These are phyloP conservation scores for Lophotis ruficrista DNA, from an alignment of 2,113 vertebrate species.

Conservation along the genomic window DNA sequence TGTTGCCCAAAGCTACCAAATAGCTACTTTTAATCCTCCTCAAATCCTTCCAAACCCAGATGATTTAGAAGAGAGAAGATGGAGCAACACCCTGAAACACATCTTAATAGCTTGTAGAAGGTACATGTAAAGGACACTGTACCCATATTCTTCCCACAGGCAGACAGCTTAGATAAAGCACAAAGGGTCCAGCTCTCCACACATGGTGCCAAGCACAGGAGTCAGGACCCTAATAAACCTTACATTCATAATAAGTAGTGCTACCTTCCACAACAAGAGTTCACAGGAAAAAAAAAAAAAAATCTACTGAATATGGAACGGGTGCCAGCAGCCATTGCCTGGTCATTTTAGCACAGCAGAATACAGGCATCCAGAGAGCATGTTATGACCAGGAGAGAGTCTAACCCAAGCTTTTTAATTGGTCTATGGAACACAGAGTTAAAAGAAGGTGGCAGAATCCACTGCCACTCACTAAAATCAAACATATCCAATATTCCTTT, in stretches of 20 bases:
- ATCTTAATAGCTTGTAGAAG: not conserved
- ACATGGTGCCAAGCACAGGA: not conserved
- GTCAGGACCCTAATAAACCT: not conserved
- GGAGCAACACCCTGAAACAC: not conserved
- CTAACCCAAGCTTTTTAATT: not conserved
- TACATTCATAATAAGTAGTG: not conserved
- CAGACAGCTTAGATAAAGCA: not conserved
- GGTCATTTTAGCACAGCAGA: not conserved
- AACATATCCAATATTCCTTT: not conserved
- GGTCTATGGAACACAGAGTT: not conserved
- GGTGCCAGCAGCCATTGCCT: not conserved
- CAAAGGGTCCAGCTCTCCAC: not conserved
- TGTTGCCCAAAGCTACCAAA: not conserved
- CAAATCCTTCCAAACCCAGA: not conserved
- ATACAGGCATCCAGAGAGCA: not conserved
- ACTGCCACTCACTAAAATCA: not conserved
- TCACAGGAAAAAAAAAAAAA: not conserved
- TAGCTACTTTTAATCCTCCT: not conserved
- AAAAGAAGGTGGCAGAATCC: not conserved
- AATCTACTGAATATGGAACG: not conserved
- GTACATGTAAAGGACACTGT: not conserved
- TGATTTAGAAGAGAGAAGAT: not conserved
- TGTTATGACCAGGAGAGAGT: not conserved
- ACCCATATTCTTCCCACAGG: not conserved
- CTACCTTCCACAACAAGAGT: not conserved